These are phyloP conservation scores for Ametastegia equiseti DNA, from an alignment of 2,888 invertebrate genomes.

Conservation along the genomic window DNA sequence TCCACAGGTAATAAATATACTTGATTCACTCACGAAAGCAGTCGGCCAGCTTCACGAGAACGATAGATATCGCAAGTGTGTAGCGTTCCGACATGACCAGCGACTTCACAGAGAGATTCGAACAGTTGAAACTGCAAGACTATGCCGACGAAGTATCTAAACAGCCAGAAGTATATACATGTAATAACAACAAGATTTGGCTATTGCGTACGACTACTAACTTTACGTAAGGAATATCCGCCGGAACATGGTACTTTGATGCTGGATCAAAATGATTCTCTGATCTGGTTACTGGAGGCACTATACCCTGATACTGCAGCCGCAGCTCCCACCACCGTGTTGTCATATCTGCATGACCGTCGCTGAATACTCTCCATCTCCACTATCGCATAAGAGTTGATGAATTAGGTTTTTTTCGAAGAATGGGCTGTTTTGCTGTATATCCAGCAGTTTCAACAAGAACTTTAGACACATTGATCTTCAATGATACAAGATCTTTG, in stretches of 20 bases:
- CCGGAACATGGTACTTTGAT: constrained; percentile 89
- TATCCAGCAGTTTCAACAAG: too few relatives aligned
- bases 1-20: not conserved
- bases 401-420: constrained; percentile 3
- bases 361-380: constrained; percentile 89
- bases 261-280: constrained; percentile 91
- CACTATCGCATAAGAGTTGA: constrained; percentile 77
- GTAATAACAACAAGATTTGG: not conserved
- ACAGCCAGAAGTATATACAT: constrained; percentile 76
- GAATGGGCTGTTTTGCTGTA: not conserved
- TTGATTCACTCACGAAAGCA: constrained; percentile 80
- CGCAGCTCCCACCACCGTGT: constrained; percentile 87
- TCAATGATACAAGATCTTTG: not conserved
- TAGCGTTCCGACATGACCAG: constrained; percentile 85
- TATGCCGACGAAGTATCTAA: constrained; percentile 89
- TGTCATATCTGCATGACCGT: constrained; percentile 85
- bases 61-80: constrained; percentile 90
- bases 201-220: constrained; percentile 57
- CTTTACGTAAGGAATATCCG: constrained; percentile 81
- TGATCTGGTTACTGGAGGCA: constrained; percentile 83
- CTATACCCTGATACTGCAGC: constrained; percentile 84
- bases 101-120: constrained; percentile 85
- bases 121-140: constrained; percentile 92
- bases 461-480: too few relatives aligned
- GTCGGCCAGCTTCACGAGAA: constrained; percentile 87